Evolutionary conservation across 2,797 vertebrate species (phyloP).

Genomic region (Adrianichthys oophorus): DNA sequence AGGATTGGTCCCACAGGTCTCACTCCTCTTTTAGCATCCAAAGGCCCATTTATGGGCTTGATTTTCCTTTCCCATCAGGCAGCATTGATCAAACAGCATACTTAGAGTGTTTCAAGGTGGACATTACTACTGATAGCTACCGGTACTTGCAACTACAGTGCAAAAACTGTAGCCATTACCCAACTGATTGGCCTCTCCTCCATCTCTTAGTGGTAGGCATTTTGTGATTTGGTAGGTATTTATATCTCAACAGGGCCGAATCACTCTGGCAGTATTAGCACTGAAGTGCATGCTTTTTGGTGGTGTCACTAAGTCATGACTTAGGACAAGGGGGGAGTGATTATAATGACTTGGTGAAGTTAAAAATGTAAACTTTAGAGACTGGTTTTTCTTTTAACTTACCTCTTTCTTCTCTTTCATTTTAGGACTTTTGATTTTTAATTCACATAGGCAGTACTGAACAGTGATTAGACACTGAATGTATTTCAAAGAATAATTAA

Average conservation of each 20-base stretch:
- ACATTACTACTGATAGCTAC: slow-evolving; percentile 79
- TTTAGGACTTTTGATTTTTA: slow-evolving; percentile 15
- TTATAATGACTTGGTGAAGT: slow-evolving; percentile 65
- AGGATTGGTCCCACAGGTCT: slow-evolving; percentile 63
- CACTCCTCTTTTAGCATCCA: slow-evolving; percentile 74
- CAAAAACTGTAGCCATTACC: slow-evolving; percentile 79
- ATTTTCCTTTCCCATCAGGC: slow-evolving; percentile 80
- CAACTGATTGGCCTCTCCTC: slow-evolving; percentile 80
- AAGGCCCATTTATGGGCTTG: slow-evolving; percentile 78
- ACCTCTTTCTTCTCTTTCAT: slow-evolving; percentile 19
- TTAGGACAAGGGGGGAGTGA: slow-evolving; percentile 59
- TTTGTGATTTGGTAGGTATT: slow-evolving; percentile 80
- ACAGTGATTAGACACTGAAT: slow-evolving; percentile 7
- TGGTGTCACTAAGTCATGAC: slow-evolving; percentile 71
- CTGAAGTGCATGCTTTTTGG: slow-evolving; percentile 76
- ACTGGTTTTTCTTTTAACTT: slow-evolving; percentile 33
- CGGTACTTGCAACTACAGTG: slow-evolving; percentile 59
- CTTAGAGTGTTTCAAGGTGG: slow-evolving; percentile 77
- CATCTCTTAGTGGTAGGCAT: slow-evolving; percentile 75
- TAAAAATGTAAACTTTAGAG: slow-evolving; percentile 53
- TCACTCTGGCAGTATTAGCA: slow-evolving; percentile 52
- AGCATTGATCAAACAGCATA: slow-evolving; percentile 78
- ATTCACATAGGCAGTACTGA: slow-evolving; percentile 13
- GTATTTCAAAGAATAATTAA: neutral
- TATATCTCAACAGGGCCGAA: slow-evolving; percentile 71